Conservation (phyloP, 2,888 invertebrate species). For the Boloria euphrosyne region DNA sequence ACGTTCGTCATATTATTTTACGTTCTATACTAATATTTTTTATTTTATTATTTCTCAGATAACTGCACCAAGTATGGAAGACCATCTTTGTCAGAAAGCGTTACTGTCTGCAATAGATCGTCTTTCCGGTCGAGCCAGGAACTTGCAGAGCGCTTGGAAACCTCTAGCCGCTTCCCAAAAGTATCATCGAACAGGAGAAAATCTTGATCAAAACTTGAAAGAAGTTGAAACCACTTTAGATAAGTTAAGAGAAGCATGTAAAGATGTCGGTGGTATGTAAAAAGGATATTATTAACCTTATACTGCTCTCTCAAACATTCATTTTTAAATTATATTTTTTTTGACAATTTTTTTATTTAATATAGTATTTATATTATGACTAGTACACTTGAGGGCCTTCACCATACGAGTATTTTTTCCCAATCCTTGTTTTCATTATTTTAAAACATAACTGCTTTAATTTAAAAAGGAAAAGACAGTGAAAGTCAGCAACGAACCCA, state of each 20-base stretch:
- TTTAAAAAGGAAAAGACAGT: background rate
- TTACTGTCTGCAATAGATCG: slow-evolving; percentile 29
- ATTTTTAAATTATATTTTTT: too few relatives aligned
- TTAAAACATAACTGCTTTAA: too few relatives aligned
- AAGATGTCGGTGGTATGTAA: slow-evolving; percentile 8
- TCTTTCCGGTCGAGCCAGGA: slow-evolving; percentile 16
- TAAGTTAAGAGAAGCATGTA: slow-evolving; percentile 23
- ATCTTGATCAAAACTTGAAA: slow-evolving; percentile 20
- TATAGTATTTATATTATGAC: too few relatives aligned
- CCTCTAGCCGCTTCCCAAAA: slow-evolving; percentile 25
- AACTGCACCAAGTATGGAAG: slow-evolving; percentile 30
- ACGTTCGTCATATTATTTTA: too few relatives aligned
- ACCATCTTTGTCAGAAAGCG: slow-evolving; percentile 29
- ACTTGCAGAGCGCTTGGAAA: slow-evolving; percentile 29
- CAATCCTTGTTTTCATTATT: too few relatives aligned
- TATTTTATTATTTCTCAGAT: slow-evolving; percentile 29
- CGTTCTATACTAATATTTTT: too few relatives aligned
- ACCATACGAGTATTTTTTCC: too few relatives aligned
- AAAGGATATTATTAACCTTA: too few relatives aligned
- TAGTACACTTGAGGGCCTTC: too few relatives aligned
- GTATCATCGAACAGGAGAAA: slow-evolving; percentile 13
- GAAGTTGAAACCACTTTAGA: slow-evolving; percentile 17
- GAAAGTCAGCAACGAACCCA: background rate
- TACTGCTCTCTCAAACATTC: too few relatives aligned
- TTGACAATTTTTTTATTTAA: too few relatives aligned